Evolutionary conservation across 1,140 invertebrate genomes (phyloP), one percentile per base, ranked within the genome.

Genomic region (Bombus superbus): DNA sequence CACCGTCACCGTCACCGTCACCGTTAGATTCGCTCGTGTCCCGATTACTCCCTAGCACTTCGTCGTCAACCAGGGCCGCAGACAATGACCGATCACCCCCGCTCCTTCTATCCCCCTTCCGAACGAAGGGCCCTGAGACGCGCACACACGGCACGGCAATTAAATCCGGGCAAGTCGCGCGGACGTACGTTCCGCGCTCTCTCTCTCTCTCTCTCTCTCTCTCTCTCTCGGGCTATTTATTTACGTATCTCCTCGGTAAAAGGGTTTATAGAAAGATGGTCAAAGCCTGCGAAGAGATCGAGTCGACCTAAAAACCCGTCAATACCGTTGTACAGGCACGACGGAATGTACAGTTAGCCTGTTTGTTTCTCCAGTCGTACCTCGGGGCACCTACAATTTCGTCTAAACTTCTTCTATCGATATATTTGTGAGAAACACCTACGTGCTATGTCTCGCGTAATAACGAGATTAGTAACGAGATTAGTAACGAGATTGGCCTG

Each of bases 271-370:
- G 18, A 62, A 15, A 40, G 22, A 57, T 22, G n/a, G 28, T 59
- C 28, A 28, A 40, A 22, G 22, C 22, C 44, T 76, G 28, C 2
- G 15, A 8, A 32, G n/a, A 44, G 11, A 68, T 6, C 13, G 5
- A 44, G 62, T 40, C 75, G 83, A 84, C 83, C 83, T 47, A 79
- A 62, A 79, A 79, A 84, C 35, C 38, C 62, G 38, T 78, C 83
- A 18, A 72, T 69, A 85, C 83, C 83, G 76, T 78, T 72, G 53
- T 53, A 47, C 47, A 38, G 22, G 22, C 28, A 68, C 25, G 15
- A 44, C 47, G 32, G 9, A 80, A 72, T 72, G 68, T 79, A 84
- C 83, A 79, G 66, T 84, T 79, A 85, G 28, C 35, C 57, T 8
- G 28, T 64, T 42, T 42, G n/a, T 47, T 57, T 35, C 53, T 25